A percentile compares a stretch with the other conserved stretches of the same genome.
Conservation (phyloP, 2,113 vertebrate genomes). For the Monarcha castaneiventris region DNA sequence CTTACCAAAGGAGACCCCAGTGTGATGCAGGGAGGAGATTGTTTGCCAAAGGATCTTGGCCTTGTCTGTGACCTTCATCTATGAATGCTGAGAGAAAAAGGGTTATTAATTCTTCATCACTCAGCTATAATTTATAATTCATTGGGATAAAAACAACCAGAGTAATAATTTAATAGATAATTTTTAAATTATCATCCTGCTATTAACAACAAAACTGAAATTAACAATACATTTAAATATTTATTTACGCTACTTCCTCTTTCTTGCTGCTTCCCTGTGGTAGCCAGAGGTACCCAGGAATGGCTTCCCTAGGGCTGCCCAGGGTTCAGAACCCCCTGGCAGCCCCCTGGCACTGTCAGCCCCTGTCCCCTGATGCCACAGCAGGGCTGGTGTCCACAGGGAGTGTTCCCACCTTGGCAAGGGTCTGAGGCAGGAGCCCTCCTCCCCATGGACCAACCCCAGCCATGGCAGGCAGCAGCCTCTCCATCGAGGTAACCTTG, state of each 20-base stretch:
- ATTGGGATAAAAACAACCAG: neutral
- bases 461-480: fast-evolving
- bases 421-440: fast-evolving
- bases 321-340: fast-evolving
- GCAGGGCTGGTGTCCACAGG: too few relatives aligned
- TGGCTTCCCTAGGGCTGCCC: fast-evolving
- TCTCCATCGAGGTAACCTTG: neutral
- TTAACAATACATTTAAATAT: neutral
- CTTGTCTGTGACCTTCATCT: neutral
- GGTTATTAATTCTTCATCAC: neutral
- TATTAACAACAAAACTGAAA: neutral
- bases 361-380: too few relatives aligned
- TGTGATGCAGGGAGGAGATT: fast-evolving
- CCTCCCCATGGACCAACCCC: fast-evolving
- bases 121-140: neutral
- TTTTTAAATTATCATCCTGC: fast-evolving
- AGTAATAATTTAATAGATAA: neutral
- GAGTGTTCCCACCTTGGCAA: neutral
- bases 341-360: fast-evolving
- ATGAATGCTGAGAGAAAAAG: neutral
- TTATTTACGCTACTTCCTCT: neutral
- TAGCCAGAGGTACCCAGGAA: neutral
- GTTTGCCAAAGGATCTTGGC: neutral
- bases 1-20: neutral
- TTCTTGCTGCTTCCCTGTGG: neutral